Conservation (phyloP, 2,797 vertebrate species). For the Gymnoscopelus microlampas region DNA sequence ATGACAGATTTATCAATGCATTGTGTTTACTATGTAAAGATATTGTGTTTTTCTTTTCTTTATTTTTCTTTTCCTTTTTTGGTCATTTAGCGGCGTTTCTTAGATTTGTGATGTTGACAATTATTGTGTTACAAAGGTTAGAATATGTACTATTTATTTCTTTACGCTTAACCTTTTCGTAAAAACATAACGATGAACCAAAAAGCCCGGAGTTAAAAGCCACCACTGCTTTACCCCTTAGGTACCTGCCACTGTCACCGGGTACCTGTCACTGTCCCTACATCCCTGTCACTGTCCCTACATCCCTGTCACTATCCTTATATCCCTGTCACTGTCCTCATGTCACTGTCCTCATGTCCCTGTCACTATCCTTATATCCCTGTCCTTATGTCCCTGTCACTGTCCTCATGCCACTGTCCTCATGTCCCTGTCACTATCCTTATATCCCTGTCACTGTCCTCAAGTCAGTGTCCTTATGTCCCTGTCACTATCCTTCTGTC, state of each 20-base stretch:
- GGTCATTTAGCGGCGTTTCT: slow-evolving; percentile 48
- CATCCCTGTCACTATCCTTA: slow-evolving; percentile 3
- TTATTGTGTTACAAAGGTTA: slow-evolving; percentile 39
- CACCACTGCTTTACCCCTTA: slow-evolving; percentile 49
- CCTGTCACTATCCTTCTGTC: too few relatives aligned
- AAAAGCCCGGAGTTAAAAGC: slow-evolving; percentile 68
- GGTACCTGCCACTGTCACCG: too few relatives aligned
- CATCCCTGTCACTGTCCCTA: slow-evolving; percentile 20
- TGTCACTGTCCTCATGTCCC: too few relatives aligned
- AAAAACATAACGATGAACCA: slow-evolving; percentile 70
- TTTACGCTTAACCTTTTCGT: slow-evolving; percentile 61
- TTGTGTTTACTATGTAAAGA: slow-evolving; percentile 81
- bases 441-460: slow-evolving; percentile 28
- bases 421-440: background rate
- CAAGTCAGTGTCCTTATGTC: too few relatives aligned
- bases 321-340: too few relatives aligned
- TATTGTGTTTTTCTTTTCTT: slow-evolving; percentile 55
- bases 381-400: too few relatives aligned
- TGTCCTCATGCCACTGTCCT: too few relatives aligned
- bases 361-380: too few relatives aligned
- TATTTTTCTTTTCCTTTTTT: slow-evolving; percentile 22
- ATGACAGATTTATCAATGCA: slow-evolving; percentile 59
- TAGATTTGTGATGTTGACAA: slow-evolving; percentile 64
- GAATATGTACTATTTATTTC: slow-evolving; percentile 79
- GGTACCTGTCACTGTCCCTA: background rate